Evolutionary conservation across 2,113 vertebrate species (phyloP).

Genomic region (Pedionomus torquatus): DNA sequence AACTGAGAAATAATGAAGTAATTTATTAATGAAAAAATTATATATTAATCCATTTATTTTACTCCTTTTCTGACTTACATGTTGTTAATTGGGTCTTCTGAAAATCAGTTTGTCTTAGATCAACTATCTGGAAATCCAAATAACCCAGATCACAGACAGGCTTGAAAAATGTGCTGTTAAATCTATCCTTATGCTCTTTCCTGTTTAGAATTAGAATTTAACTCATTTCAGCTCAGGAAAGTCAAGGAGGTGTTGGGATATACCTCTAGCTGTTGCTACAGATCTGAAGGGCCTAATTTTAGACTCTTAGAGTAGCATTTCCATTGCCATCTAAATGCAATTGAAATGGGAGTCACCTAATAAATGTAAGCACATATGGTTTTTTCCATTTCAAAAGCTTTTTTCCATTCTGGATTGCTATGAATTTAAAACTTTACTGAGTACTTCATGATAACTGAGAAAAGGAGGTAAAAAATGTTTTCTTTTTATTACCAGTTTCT

Average conservation of each 20-base stretch:
- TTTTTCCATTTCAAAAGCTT: not conserved
- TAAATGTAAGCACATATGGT: not conserved
- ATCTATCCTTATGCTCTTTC: not conserved
- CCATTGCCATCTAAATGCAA: not conserved
- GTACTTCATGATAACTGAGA: not conserved
- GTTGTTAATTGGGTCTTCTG: not conserved
- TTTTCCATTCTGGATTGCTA: not conserved
- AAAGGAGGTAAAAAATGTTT: not conserved
- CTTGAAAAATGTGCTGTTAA: not conserved
- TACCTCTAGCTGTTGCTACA: not conserved
- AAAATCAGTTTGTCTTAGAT: not conserved
- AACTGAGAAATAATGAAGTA: not conserved
- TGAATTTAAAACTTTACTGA: not conserved
- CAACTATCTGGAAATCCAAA: not conserved
- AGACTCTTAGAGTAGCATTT: not conserved
- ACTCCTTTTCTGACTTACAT: not conserved
- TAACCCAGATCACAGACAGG: not conserved
- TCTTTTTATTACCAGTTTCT: not conserved
- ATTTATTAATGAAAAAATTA: not conserved
- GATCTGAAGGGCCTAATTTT: not conserved
- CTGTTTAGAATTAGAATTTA: slow-evolving; percentile 6
- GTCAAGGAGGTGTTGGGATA: not conserved
- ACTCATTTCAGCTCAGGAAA: not conserved
- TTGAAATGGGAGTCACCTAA: not conserved
- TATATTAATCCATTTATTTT: not conserved